phyloP scores from a whole-genome alignment of 2,113 vertebrate species.

The Theristicus caerulescens region DNA sequence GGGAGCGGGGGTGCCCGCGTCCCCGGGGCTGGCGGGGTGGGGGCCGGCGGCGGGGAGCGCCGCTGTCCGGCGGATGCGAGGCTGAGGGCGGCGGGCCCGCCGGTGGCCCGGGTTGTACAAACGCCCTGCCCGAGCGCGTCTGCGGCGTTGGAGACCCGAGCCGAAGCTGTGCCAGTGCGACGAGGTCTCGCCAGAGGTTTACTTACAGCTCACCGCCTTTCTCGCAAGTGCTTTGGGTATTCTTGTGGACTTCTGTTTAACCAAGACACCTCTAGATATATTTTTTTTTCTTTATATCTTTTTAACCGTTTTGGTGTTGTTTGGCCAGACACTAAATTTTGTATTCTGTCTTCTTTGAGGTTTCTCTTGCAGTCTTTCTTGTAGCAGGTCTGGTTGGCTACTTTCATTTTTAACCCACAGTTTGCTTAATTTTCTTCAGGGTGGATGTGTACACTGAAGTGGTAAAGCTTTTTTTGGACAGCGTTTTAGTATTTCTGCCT shows the following conservation, averaged over 20 bases:
- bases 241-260: not conserved
- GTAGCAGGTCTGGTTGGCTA: too few relatives aligned
- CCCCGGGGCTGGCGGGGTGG: not conserved
- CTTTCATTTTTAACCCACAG: fast-evolving
- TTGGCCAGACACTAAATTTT: fast-evolving
- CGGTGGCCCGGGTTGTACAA: fast-evolving
- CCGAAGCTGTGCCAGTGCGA: not conserved
- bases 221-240: not conserved
- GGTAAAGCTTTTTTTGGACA: not conserved
- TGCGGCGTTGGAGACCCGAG: not conserved
- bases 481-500: not conserved
- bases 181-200: not conserved
- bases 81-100: not conserved
- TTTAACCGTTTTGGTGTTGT: fast-evolving
- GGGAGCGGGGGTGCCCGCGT: not conserved
- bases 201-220: fast-evolving
- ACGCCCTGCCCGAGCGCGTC: fast-evolving
- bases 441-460: fast-evolving
- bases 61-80: too few relatives aligned
- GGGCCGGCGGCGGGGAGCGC: not conserved
- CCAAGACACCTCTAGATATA: fast-evolving
- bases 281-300: fast-evolving
- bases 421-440: not conserved
- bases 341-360: not conserved
- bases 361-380: not conserved